Conservation (phyloP, 2,888 invertebrate species). For the Hypomecis punctinalis region DNA sequence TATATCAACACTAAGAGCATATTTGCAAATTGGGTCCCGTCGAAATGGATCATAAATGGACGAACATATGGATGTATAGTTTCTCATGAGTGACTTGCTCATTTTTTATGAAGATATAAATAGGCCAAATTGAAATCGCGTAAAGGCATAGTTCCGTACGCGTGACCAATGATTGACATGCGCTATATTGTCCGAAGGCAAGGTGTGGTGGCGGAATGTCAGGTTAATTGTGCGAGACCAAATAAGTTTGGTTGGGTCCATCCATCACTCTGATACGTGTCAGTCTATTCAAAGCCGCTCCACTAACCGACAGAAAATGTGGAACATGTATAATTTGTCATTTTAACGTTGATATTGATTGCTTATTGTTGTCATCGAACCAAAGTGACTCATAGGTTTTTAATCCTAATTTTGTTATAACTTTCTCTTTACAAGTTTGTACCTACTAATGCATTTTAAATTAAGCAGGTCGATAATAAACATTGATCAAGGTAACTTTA, state of each 20-base stretch:
- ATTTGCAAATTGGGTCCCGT: slow-evolving; percentile 13
- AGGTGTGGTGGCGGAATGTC: slow-evolving; percentile 75
- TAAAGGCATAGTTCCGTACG: slow-evolving; percentile 67
- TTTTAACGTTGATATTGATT: slow-evolving; percentile 47
- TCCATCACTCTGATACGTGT: slow-evolving; percentile 71
- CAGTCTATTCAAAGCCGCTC: slow-evolving; percentile 62
- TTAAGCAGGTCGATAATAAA: slow-evolving; percentile 26
- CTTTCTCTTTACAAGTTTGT: slow-evolving; percentile 4
- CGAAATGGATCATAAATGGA: background rate
- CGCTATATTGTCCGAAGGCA: slow-evolving; percentile 74
- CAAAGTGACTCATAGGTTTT: slow-evolving; percentile 8
- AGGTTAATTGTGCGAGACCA: slow-evolving; percentile 72
- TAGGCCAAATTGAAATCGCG: slow-evolving; percentile 40
- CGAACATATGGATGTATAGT: background rate
- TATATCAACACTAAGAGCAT: background rate
- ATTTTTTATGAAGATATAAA: slow-evolving; percentile 23
- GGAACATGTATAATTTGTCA: slow-evolving; percentile 71
- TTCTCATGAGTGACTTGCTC: slow-evolving; percentile 1
- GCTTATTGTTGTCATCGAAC: slow-evolving; percentile 27
- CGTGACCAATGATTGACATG: slow-evolving; percentile 72
- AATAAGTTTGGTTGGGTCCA: slow-evolving; percentile 66
- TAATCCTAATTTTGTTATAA: background rate
- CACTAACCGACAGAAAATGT: slow-evolving; percentile 68
- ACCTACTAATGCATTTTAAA: slow-evolving; percentile 14
- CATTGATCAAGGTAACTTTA: slow-evolving; percentile 35